Base-by-base conservation (phyloP, 2,113 vertebrate species). In the Leptosomus discolor region DNA sequence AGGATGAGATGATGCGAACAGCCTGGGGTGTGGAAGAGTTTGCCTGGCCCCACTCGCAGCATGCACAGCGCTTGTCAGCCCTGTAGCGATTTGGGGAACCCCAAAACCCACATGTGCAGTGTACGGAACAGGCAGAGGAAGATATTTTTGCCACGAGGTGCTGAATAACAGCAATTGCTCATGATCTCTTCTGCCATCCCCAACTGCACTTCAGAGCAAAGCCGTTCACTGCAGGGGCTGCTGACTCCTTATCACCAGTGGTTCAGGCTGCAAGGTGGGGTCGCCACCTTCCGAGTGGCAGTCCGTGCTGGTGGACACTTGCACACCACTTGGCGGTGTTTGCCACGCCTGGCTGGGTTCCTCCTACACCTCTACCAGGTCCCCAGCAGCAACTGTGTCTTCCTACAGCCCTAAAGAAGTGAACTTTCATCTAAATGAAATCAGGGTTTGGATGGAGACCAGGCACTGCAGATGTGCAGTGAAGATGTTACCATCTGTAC, bases 261-360 rank as follows among this genome's bases (percentile, higher is more conserved):
- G 37, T 27, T 73, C 8, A 7, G 60, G 70, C 54, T 48, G 45
- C 57, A 36, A 78, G 23, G 63, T 43, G 39, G 27, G 30, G 19
- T 61, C 53, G 36, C 37, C n/a, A 27, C 67, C 34, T 79, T 43
- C 50, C 37, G 39, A 11, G 8, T 1, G 48, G 68, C 19, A 53
- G 29, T 6, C 2, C 1, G 34, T 61, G 58, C 54, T 5, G 2
- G 30, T 51, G 51, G 18, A 11, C 50, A 39, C 41, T 46, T n/a
- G 21, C 9, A 20, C 2, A 3, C 21, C 0, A 3, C 76, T 85
- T 8, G 27, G 64, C 0, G 7, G n/a, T 6, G 19, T 58, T 69
- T 0, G 1, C 18, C 18, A 64, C 5, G 27, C 29, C 50, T 1
- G 3, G 23, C 36, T 51, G 34, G 15, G 36, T 32, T 76, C 46